Percentiles rank a stretch among this genome's conserved stretches.
Evolutionary conservation across 1,140 invertebrate genomes (phyloP).

Genomic region (Gonioctena quinquepunctata): DNA sequence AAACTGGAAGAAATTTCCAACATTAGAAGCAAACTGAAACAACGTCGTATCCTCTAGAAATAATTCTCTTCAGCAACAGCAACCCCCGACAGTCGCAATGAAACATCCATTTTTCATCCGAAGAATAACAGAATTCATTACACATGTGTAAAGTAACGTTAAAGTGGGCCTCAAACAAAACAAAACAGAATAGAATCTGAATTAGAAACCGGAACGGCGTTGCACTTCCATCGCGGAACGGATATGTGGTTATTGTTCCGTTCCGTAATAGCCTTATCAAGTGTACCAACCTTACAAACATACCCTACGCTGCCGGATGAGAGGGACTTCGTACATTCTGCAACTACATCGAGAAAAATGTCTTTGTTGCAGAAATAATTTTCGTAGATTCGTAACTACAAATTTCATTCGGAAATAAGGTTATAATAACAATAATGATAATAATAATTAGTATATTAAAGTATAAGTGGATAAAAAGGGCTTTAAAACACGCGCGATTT

Average conservation of each 20-base stretch:
- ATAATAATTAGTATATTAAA: too few relatives aligned
- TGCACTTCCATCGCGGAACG: slow-evolving; percentile 3
- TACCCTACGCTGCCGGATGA: not conserved
- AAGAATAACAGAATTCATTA: not conserved
- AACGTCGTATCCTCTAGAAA: not conserved
- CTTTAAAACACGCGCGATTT: too few relatives aligned
- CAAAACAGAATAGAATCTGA: not conserved
- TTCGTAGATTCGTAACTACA: too few relatives aligned
- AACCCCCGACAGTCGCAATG: not conserved
- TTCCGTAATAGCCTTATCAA: not conserved
- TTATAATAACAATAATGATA: too few relatives aligned
- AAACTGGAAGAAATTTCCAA: too few relatives aligned
- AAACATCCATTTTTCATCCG: not conserved
- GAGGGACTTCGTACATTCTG: not conserved
- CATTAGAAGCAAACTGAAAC: too few relatives aligned
- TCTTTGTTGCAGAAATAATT: too few relatives aligned
- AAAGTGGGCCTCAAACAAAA: not conserved
- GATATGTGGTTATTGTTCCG: slow-evolving; percentile 8
- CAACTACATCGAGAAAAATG: too few relatives aligned
- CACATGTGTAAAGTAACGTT: not conserved
- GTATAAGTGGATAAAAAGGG: too few relatives aligned
- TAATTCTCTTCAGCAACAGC: too few relatives aligned
- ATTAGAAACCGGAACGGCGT: slow-evolving; percentile 3
- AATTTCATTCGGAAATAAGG: too few relatives aligned
- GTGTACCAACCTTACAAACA: not conserved